Evolutionary conservation across 2,797 vertebrate genomes (phyloP).

Genomic region (Myotis planiceps): DNA sequence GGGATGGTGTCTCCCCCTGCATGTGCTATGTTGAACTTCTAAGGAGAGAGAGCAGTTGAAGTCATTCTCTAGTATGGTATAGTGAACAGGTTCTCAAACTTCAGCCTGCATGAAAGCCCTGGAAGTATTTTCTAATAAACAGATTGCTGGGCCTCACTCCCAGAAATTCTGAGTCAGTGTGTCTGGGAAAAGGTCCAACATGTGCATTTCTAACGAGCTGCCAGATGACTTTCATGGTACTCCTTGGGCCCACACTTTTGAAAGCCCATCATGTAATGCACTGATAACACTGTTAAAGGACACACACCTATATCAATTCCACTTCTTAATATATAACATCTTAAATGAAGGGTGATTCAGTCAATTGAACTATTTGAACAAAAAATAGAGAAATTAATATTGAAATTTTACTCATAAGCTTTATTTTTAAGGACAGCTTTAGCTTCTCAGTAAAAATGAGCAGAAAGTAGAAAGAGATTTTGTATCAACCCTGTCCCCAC

Average conservation of each 20-base stretch:
- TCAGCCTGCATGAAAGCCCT: neutral
- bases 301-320: neutral
- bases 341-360: neutral
- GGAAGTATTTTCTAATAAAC: conserved; percentile 51
- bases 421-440: neutral
- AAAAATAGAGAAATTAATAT: neutral
- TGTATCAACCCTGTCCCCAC: no score
- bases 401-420: neutral
- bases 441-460: neutral
- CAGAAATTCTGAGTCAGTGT: conserved; percentile 62
- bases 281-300: neutral
- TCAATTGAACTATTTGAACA: neutral
- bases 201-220: conserved; percentile 22
- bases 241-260: neutral
- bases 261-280: neutral
- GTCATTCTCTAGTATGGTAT: neutral
- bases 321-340: neutral
- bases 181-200: conserved; percentile 48
- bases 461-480: neutral
- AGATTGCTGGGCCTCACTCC: conserved; percentile 50
- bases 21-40: neutral
- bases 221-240: conserved; percentile 29
- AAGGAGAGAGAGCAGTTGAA: neutral
- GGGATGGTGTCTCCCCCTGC: neutral
- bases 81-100: neutral